Base-by-base conservation (phyloP, 2,888 invertebrate genomes). In the Pyrgus malvae region DNA sequence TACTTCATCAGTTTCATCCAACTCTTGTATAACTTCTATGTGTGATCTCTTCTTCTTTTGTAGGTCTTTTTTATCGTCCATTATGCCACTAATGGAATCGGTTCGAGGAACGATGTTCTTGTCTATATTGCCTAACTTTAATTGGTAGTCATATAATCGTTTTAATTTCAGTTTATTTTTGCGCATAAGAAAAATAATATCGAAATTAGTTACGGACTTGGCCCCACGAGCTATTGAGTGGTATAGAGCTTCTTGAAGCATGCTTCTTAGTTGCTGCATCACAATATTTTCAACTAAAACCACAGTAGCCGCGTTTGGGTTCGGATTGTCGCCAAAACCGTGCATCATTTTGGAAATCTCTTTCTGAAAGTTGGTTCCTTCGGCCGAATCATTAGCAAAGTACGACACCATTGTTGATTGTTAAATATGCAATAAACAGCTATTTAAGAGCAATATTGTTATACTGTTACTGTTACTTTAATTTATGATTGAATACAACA, bases 321-420 rank as follows among this genome's bases (percentile, higher is more conserved):
- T 93, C 14, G 94, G 93, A 69, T 95, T 95, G 72, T 98, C 98
- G 0, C 98, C 98, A 73, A 97, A 96, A n/a, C 97, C 97, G 67
- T 96, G 95, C 97, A 97, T 96, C 93, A 97, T 97, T 67, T 93
- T 92, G 0, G 95, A 94, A 64, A 97, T 96, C 84, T 97, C 96
- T 80, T 91, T 89, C 72, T 91, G 91, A 66, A 91, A 92, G 51
- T 91, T 90, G 0, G 78, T 77, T 1, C 70, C 73, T 62, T 88
- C 88, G 6, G 75, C 72, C 0, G 76, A 62, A 5, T 89, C 88
- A 37, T 83, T 70, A 4, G 80, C 79, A 51, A 87, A 89, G 53
- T 86, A 88, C 0, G 88, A 87, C 1, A 83, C 83, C 87, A 88
- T 87, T 60, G 38, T 61, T 37, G n/a, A 17, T 6, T 23, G 23